Evolutionary conservation across 2,113 vertebrate genomes (phyloP).

Genomic region (Corythornis madagascariensis): DNA sequence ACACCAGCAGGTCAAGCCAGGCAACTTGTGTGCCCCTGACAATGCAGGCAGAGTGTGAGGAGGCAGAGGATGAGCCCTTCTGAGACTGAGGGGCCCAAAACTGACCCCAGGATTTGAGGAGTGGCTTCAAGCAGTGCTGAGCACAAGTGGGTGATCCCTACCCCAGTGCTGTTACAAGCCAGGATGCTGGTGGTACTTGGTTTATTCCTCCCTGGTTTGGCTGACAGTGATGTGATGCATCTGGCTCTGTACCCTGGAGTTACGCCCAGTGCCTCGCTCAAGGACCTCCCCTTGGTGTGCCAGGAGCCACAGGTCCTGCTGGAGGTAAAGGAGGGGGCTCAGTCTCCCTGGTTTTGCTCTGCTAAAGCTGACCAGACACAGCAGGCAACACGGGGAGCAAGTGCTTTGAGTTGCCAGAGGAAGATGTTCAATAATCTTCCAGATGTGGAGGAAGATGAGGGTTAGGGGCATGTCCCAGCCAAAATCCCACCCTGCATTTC

Average conservation of each 20-base stretch:
- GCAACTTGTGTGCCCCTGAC: not conserved
- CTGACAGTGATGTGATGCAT: not conserved
- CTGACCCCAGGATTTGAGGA: not conserved
- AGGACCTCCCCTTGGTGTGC: not conserved
- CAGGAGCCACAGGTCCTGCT: not conserved
- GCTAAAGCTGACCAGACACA: too few species aligned
- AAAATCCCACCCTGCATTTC: not conserved
- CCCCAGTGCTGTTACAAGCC: not conserved
- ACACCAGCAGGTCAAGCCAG: not conserved
- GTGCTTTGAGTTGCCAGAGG: not conserved
- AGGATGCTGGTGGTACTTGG: not conserved
- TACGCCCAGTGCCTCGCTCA: fast-evolving
- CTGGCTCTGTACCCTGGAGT: not conserved
- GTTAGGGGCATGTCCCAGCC: not conserved
- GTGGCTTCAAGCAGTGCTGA: not conserved
- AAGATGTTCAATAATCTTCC: not conserved
- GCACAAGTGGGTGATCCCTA: not conserved
- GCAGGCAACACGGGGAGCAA: not conserved
- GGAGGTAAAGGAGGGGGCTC: not conserved
- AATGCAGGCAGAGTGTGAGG: not conserved
- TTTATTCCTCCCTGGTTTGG: not conserved
- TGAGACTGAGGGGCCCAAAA: not conserved
- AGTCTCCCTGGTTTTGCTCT: not conserved
- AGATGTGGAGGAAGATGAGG: not conserved
- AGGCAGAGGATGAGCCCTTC: not conserved